Evolutionary conservation across 2,113 vertebrate species (phyloP), one percentile per base, ranked within the genome.

Genomic region (Delphinus delphis): DNA sequence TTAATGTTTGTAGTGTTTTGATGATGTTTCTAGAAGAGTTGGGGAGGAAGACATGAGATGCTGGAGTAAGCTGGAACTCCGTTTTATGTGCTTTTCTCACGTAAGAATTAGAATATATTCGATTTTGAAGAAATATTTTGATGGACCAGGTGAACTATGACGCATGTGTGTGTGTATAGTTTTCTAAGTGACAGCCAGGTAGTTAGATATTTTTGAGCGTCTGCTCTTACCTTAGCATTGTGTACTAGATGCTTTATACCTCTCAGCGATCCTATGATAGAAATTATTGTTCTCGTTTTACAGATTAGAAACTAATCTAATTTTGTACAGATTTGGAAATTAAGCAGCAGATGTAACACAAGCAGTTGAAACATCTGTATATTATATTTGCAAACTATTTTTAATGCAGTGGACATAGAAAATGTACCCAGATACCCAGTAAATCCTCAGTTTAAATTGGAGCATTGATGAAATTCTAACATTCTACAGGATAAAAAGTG

Each of bases 391-490:
- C 44, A 74, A 70, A 65, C 28, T 25, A 4, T 60, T 83, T 71
- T 44, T 81, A 74, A 15, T 18, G 17, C 15, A 12, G 33, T 63
- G 23, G 31, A n/a, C 23, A 0, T 44, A n/a, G 76, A 76, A 80
- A 80, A n/a, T n/a, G 15, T 77, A 28, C 60, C 18, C 50, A 81
- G n/a, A 44, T 28, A 41, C 20, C 26, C 28, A 60, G 4, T 76
- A 84, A 89, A 31, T 80, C 62, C 63, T 90, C 62, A 10, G 18
- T 74, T 89, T 55, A 90, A 68, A 60, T 53, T 14, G 21, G 47
- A 92, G 21, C 50, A 60, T 31, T 96, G 28, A 20, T 47, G 17
- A 83, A 77, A 74, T 67, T 74, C 41, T 71, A n/a, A 36, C 20
- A 9, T 86, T 44, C 36, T 88, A 0, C 20, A 50, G 10, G 41